These are phyloP conservation scores for Drosophila paramelanica DNA, from an alignment of 2,888 invertebrate species.

Conservation along the genomic window DNA sequence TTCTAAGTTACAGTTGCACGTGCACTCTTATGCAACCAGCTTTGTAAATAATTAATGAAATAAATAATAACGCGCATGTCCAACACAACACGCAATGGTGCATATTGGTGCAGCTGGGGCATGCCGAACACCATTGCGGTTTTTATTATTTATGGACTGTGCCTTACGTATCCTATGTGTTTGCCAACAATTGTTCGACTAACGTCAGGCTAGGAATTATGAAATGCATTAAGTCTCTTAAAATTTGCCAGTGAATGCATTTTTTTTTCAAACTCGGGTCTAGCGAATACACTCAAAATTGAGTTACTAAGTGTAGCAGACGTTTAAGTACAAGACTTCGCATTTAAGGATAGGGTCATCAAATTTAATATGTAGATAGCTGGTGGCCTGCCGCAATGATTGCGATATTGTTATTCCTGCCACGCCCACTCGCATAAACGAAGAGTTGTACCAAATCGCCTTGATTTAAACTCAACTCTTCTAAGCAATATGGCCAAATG, in stretches of 20 bases:
- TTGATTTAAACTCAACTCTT: constrained; percentile 15
- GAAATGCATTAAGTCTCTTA: constrained; percentile 10
- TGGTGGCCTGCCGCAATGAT: too few species aligned
- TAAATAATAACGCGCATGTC: constrained; percentile 27
- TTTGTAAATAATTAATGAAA: constrained; percentile 7
- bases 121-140: constrained; percentile 37
- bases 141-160: constrained; percentile 67
- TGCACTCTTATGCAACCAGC: background rate
- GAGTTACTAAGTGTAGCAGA: background rate
- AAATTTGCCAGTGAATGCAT: constrained; percentile 29
- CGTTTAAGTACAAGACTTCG: constrained; percentile 1
- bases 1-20: constrained; percentile 21
- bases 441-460: constrained; percentile 22
- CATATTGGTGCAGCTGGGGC: constrained; percentile 34
- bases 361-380: too few species aligned
- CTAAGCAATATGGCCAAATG: constrained; percentile 9
- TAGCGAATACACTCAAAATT: constrained; percentile 1
- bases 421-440: constrained; percentile 3
- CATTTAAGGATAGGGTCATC: background rate
- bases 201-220: constrained; percentile 13
- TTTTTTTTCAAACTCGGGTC: background rate
- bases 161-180: constrained; percentile 65
- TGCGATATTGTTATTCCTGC: too few species aligned
- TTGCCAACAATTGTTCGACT: constrained; percentile 9
- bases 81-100: constrained; percentile 40